Percentiles rank a stretch among this genome's conserved stretches.
These are phyloP conservation scores for Scarus forsteni DNA, from an alignment of 2,797 vertebrate genomes.

Conservation along the genomic window DNA sequence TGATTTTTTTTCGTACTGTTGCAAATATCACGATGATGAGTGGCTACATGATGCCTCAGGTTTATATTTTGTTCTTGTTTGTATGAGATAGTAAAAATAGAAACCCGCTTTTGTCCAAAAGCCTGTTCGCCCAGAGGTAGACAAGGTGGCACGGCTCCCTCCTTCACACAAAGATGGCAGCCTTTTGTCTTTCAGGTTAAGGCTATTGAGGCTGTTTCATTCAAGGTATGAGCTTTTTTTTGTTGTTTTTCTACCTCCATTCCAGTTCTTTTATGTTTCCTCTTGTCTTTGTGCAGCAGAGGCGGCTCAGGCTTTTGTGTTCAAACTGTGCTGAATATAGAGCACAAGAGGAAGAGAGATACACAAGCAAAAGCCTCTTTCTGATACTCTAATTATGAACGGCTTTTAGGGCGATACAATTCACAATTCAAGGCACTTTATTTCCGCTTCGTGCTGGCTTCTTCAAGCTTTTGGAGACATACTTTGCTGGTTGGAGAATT, in stretches of 20 bases:
- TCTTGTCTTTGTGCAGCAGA: constrained; percentile 65
- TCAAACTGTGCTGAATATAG: constrained; percentile 33
- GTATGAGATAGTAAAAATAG: constrained; percentile 50
- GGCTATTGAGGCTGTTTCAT: constrained; percentile 58
- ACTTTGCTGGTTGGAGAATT: constrained; percentile 5
- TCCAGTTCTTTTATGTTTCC: constrained; percentile 58
- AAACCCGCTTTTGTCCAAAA: constrained; percentile 48
- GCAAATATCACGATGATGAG: not conserved
- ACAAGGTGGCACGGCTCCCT: constrained; percentile 46
- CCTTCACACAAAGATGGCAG: constrained; percentile 54
- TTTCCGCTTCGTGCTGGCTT: constrained; percentile 9
- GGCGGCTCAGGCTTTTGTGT: constrained; percentile 59
- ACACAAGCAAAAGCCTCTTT: constrained; percentile 48
- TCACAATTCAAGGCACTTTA: constrained; percentile 29
- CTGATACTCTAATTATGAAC: constrained; percentile 60
- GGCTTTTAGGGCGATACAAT: constrained; percentile 43
- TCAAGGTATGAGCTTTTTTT: constrained; percentile 31
- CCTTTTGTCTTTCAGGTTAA: constrained; percentile 62
- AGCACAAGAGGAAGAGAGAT: constrained; percentile 48
- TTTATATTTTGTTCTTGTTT: constrained; percentile 8
- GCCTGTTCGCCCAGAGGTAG: constrained; percentile 27
- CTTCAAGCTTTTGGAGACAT: constrained; percentile 6
- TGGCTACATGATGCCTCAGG: constrained; percentile 8
- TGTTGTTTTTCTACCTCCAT: constrained; percentile 16
- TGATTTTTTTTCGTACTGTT: not conserved